Base-by-base conservation (phyloP, 2,113 vertebrate genomes). In the Bothrops jararaca region DNA sequence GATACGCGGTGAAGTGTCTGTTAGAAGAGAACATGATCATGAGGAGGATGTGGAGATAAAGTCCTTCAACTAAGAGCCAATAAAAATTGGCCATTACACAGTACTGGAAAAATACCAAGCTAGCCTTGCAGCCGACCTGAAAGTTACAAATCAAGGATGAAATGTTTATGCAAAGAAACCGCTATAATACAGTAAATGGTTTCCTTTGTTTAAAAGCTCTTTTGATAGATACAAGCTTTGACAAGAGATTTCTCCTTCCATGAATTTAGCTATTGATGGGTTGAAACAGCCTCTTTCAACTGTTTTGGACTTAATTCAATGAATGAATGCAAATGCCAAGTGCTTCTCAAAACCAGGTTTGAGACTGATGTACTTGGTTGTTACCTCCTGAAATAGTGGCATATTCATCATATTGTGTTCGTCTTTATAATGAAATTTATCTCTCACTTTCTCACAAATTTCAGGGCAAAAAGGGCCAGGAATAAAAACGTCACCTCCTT, bases 11-110 rank as follows among this genome's bases (percentile, higher is more conserved):
- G 80, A 99, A 98, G 96, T 98, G 97, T 86, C 97, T 97, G 96
- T 98, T 96, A 50, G 98, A 97, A 0, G 98, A 97, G 96, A 99
- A 98, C 94, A 98, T 97, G 60, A 98, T 96, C 89, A 98, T 96
- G 64, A 99, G 98, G 56, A 99, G 98, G 0, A 98, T 98, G 97
- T 98, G 98, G 29, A 99, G 98, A 96, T 99, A 98, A 64, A 99
- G 97, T 48, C 98, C 99, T 97, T 99, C 99, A 92, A 98, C 99
- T 95, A 99, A 97, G 88, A 99, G 98, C 99, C 99, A 99, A 97
- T 98, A 99, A 97, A 99, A 99, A 96, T 99, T 99, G 58, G 98
- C 99, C 98, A 98, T 98, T 95, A 98, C 97, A 95, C 98, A 98
- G 92, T 99, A 99, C 39, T 99, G 98, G 96, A 99, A 98, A 93